A percentile compares a stretch with the other conserved stretches of the same genome.
Conservation (phyloP, 2,797 vertebrate species). For the Galago senegalensis region DNA sequence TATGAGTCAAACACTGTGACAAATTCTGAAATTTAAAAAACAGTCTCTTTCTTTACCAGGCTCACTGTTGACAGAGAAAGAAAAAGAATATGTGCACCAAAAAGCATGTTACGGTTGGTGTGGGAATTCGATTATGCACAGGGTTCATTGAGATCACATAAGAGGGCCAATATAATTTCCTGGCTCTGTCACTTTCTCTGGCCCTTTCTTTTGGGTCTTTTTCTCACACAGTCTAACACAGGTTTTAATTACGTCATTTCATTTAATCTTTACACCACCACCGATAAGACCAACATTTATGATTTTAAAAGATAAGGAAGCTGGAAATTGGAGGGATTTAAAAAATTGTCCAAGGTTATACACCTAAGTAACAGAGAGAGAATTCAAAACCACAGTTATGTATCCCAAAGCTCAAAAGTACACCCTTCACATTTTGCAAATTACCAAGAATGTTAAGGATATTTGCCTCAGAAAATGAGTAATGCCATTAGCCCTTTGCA, state of each 20-base stretch:
- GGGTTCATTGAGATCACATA: neutral
- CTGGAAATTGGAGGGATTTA: neutral
- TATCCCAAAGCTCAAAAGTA: constrained; percentile 21
- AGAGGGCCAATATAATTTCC: neutral
- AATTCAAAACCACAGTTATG: constrained; percentile 56
- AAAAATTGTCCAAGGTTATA: constrained; percentile 11
- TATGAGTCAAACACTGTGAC: neutral
- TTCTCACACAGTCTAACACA: neutral
- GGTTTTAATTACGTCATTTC: constrained; percentile 21
- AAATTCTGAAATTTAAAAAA: constrained; percentile 18
- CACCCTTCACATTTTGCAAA: constrained; percentile 43
- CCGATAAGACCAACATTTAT: neutral
- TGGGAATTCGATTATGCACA: neutral
- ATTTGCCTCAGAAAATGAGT: constrained; percentile 68
- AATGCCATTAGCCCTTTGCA: constrained; percentile 15
- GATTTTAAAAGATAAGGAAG: constrained; percentile 64
- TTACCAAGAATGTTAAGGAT: constrained; percentile 36
- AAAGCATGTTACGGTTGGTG: neutral
- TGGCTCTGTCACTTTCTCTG: neutral
- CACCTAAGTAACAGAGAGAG: constrained; percentile 59
- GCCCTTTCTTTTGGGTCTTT: neutral
- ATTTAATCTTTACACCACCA: constrained; percentile 1
- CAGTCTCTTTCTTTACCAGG: neutral
- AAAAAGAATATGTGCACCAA: neutral
- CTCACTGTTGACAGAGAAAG: neutral